Percentiles rank a stretch among this genome's conserved stretches.
Evolutionary conservation across 2,113 vertebrate species (phyloP).

Genomic region (Herpetotheres cachinnans): DNA sequence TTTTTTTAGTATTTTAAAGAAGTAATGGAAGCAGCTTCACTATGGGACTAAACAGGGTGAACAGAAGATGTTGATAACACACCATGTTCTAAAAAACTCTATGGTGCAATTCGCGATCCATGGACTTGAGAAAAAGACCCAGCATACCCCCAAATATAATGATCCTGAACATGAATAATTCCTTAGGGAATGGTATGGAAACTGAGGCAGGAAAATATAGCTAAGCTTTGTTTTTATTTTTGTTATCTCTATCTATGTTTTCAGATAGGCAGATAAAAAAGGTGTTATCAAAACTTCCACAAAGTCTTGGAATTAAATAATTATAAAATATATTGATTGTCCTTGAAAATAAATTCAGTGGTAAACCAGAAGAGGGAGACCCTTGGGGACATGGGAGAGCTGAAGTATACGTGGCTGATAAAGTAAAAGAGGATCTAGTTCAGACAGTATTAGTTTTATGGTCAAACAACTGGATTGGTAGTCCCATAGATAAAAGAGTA

Average conservation of each 20-base stretch:
- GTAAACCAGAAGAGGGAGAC: neutral
- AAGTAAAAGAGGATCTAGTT: neutral
- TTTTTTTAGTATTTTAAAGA: neutral
- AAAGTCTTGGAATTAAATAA: neutral
- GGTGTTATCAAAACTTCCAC: neutral
- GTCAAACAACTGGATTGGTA: neutral
- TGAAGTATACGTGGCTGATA: neutral
- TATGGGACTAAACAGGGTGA: neutral
- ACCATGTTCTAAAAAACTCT: neutral
- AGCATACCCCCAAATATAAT: neutral
- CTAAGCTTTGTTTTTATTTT: neutral
- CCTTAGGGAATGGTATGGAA: neutral
- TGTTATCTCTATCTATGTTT: neutral
- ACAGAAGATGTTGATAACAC: neutral
- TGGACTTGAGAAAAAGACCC: neutral
- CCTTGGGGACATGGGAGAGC: neutral
- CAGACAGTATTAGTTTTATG: neutral
- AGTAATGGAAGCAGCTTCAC: neutral
- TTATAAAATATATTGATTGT: neutral
- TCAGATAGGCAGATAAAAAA: neutral
- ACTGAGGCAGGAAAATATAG: neutral
- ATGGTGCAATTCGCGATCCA: neutral
- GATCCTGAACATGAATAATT: neutral
- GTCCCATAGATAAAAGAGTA: neutral
- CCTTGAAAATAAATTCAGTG: neutral